Base-by-base conservation (phyloP, 2,888 invertebrate species). In the Brachynemurus nebulosus region DNA sequence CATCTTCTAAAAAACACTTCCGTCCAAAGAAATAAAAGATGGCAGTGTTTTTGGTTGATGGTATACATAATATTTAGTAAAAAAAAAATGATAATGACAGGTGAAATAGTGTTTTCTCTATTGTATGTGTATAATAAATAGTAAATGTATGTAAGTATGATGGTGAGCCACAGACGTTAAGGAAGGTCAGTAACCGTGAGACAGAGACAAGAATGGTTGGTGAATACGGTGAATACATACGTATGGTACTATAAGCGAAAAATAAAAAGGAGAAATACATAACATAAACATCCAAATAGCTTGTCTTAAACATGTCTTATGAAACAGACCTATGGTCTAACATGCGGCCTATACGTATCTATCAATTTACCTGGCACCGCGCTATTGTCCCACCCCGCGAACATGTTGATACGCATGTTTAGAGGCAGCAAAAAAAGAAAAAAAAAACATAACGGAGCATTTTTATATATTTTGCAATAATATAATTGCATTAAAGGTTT, bases 181-280 rank as follows among this genome's bases (percentile, higher is more conserved):
- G 54, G 53, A 55, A 56, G 56, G 56, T 58, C 59, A 59, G 57
- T 58, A 58, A 58, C 59, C 59, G 57, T 56, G 51, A 54, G 53
- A 50, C 55, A 53, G 56, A 58, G 59, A 59, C 59, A 51, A 53
- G 57, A 55, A 58, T 58, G 42, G 58, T 20, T 19, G 18, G 16
- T 20, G 20, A 14, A 12, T 30, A 4, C 14, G 30, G n/a, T n/a
- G n/a, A n/a, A n/a, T n/a, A n/a, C n/a, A n/a, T n/a, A n/a, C 14
- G n/a, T 9, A 14, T 30, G n/a, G 30, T 30, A 30, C 14, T 17
- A 36, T 18, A 17, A 36, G 36, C 17, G 36, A 36, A 36, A 36
- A 18, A 36, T 16, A 18, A 14, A 36, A 16, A 36, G 18, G 18
- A 36, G 16, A 36, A 8, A 36, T n/a, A 36, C 12, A 19, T 18